Evolutionary conservation across 2,113 vertebrate species (phyloP).

Genomic region (Neolamprologus kungweensis): DNA sequence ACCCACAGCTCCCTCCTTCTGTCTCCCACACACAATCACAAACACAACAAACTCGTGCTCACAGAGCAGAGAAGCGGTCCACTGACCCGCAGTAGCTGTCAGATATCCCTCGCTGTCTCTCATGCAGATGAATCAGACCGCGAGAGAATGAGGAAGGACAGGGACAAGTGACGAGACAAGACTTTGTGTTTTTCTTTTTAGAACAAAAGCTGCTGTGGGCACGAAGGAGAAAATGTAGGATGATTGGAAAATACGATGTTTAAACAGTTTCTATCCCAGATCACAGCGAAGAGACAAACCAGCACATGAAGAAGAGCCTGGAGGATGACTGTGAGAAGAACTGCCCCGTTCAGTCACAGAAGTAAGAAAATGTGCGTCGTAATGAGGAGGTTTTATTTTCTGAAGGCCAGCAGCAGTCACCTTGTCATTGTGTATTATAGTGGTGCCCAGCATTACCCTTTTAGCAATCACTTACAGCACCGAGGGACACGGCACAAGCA

Average conservation of each 20-base stretch:
- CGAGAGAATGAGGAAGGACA: conserved; percentile 6
- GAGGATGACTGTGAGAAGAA: not conserved
- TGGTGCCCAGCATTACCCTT: not conserved
- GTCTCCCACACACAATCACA: not conserved
- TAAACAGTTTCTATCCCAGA: not conserved
- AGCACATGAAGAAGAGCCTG: not conserved
- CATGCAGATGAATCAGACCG: conserved; percentile 40
- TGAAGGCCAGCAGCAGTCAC: conserved; percentile 18
- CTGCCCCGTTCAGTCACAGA: not conserved
- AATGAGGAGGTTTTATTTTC: conserved; percentile 10
- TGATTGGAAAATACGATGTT: not conserved
- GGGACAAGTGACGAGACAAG: conserved; percentile 12
- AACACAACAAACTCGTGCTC: not conserved
- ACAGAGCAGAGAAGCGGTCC: not conserved
- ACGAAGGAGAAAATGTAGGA: not conserved
- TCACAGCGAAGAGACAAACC: not conserved
- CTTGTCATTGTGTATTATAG: conserved; percentile 36
- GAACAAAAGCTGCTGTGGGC: not conserved
- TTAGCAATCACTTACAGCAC: not conserved
- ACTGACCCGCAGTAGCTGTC: conserved; percentile 27
- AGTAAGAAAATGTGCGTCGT: not conserved
- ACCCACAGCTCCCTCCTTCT: not conserved
- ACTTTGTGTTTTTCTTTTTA: not conserved
- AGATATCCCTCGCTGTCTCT: conserved; percentile 10
- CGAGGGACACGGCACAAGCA: not conserved